phyloP scores from a whole-genome alignment of 2,797 vertebrate genomes.

The Numenius phaeopus region DNA sequence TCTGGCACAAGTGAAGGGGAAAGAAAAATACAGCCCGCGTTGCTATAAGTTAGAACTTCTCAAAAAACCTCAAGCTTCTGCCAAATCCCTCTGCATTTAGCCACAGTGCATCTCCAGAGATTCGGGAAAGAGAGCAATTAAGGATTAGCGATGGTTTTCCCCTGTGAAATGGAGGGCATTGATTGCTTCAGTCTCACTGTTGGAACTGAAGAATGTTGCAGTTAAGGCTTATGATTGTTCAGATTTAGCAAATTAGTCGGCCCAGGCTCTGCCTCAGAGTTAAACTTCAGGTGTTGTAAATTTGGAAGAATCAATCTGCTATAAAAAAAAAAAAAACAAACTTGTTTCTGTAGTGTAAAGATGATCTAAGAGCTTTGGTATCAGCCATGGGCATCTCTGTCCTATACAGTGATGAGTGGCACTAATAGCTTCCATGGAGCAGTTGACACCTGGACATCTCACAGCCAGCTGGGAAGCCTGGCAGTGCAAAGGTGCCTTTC shows the following conservation, averaged over 20 bases:
- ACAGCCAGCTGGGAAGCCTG: background rate
- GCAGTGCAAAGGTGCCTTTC: background rate
- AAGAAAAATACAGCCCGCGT: background rate
- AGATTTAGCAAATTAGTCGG: background rate
- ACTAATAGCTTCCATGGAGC: background rate
- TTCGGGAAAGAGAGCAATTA: background rate
- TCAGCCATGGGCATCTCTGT: background rate
- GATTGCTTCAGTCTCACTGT: background rate
- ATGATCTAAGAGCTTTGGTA: background rate
- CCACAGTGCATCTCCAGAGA: background rate
- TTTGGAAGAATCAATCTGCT: background rate
- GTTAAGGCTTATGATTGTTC: background rate
- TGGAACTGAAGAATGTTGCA: background rate
- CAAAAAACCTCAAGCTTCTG: background rate
- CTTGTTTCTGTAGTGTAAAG: background rate
- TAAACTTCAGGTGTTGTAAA: background rate
- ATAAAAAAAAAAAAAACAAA: background rate
- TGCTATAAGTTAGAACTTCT: background rate
- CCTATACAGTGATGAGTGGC: background rate
- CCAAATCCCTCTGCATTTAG: background rate
- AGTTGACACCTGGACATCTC: background rate
- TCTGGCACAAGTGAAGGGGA: background rate
- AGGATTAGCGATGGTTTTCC: background rate
- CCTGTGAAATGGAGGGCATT: background rate
- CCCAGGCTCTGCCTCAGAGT: fast-evolving